Evolutionary conservation across 2,797 vertebrate genomes (phyloP).

Genomic region (Loriculus beryllinus): DNA sequence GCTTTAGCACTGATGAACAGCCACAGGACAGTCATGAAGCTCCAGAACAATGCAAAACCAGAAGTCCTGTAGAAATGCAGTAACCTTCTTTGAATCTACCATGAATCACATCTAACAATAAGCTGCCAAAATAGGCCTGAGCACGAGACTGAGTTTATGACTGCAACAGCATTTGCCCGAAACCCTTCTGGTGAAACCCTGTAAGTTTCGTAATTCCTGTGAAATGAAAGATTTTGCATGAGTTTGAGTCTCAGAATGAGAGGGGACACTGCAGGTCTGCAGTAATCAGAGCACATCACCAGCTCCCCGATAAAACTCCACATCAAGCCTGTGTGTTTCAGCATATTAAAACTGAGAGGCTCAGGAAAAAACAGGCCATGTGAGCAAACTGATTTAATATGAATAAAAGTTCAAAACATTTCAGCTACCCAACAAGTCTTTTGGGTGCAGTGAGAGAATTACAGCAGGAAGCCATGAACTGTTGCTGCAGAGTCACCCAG

Average conservation of each 20-base stretch:
- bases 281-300: rapidly evolving
- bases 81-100: background rate
- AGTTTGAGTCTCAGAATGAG: background rate
- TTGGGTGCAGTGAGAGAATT: background rate
- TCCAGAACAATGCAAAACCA: background rate
- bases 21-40: background rate
- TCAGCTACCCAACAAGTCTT: background rate
- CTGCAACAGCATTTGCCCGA: background rate
- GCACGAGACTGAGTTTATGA: background rate
- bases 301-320: background rate
- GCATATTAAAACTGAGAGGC: background rate
- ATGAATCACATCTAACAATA: background rate
- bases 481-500: rapidly evolving
- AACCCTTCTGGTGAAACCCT: background rate
- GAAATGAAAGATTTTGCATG: background rate
- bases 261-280: background rate
- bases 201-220: background rate
- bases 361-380: background rate
- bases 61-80: background rate
- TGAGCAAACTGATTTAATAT: background rate
- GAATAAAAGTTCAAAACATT: background rate
- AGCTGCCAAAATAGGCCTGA: background rate
- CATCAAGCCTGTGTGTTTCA: background rate
- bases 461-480: background rate
- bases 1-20: background rate